Evolutionary conservation across 2,888 invertebrate species (phyloP), one percentile per base, ranked within the genome.

Genomic region (Busseola fusca): DNA sequence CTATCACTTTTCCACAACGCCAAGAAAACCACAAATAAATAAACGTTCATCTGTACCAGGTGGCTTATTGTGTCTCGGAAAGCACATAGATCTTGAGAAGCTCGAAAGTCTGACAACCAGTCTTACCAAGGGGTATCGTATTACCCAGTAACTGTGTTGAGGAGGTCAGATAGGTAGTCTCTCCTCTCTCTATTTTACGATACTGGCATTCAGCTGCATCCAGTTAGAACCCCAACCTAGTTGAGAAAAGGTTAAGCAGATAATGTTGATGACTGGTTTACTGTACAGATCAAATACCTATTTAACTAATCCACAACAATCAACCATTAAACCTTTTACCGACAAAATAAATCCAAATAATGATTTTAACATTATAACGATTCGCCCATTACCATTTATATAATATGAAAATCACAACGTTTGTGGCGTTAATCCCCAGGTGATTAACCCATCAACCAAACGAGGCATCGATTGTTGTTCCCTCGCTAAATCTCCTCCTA

Each of bases 401-500:
- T 10, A 45, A 58, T 57, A 66, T 64, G 48, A 80, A 68, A 76
- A 81, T 76, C 65, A 70, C 65, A 67, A 50, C 57, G 45, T 66
- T 69, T 65, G 52, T 54, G 48, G 48, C 58, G 59, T 70, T 70
- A 75, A 76, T 74, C n/a, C 59, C 54, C 63, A 74, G 82, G 74
- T 76, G 78, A 72, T 79, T 74, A 77, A 65, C 50, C 64, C 74
- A 78, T 82, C 75, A 74, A 27, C 54, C 18, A 73, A 74, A 77
- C 60, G 70, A 65, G 52, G 48, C 70, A 71, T 78, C 77, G 78
- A 78, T 81, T 74, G 81, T 75, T 78, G 72, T 60, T 60, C 57
- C 60, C 50, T 72, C 82, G 66, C 80, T 82, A 78, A 78, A 72
- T 78, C 62, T 72, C 21, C 58, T 52, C 69, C 68, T 82, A 82